phyloP scores from a whole-genome alignment of 1,140 invertebrate genomes.

The Drosophila nikananu region DNA sequence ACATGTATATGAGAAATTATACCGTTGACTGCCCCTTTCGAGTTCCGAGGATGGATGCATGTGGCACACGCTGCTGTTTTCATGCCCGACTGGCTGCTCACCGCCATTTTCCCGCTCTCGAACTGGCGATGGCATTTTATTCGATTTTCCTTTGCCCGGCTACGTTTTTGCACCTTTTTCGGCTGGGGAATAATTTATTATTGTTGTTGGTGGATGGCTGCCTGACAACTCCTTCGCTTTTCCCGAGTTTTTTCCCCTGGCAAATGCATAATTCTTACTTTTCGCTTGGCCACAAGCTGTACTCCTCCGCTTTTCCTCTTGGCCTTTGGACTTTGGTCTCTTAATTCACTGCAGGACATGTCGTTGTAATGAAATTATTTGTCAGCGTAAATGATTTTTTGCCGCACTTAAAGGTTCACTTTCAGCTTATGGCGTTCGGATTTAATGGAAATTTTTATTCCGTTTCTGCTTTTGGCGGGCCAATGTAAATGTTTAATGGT shows the following conservation, averaged over 20 bases:
- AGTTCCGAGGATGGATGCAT: constrained; percentile 64
- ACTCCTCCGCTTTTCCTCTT: constrained; percentile 21
- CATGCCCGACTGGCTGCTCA: constrained; percentile 63
- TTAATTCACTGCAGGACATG: constrained; percentile 59
- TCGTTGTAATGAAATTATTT: constrained; percentile 78
- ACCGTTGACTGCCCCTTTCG: constrained; percentile 76
- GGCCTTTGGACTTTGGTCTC: constrained; percentile 43
- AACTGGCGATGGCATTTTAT: constrained; percentile 46
- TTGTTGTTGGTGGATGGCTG: constrained; percentile 37
- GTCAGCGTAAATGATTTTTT: constrained; percentile 59
- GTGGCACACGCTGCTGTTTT: constrained; percentile 72
- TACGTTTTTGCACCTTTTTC: constrained; percentile 61
- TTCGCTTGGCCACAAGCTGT: constrained; percentile 49
- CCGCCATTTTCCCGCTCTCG: constrained; percentile 1
- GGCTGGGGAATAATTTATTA: constrained; percentile 79
- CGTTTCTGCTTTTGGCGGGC: constrained; percentile 18
- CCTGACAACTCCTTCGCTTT: constrained; percentile 20
- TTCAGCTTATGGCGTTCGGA: constrained; percentile 9
- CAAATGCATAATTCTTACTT: constrained; percentile 76
- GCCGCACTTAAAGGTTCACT: constrained; percentile 35
- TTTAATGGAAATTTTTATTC: constrained; percentile 34
- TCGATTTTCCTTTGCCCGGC: constrained; percentile 59
- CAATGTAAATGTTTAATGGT: constrained; percentile 62
- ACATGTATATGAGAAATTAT: constrained; percentile 85
- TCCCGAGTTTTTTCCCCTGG: constrained; percentile 14